Base-by-base conservation (phyloP, 2,797 vertebrate species). In the Hypotaenidia philippensis region DNA sequence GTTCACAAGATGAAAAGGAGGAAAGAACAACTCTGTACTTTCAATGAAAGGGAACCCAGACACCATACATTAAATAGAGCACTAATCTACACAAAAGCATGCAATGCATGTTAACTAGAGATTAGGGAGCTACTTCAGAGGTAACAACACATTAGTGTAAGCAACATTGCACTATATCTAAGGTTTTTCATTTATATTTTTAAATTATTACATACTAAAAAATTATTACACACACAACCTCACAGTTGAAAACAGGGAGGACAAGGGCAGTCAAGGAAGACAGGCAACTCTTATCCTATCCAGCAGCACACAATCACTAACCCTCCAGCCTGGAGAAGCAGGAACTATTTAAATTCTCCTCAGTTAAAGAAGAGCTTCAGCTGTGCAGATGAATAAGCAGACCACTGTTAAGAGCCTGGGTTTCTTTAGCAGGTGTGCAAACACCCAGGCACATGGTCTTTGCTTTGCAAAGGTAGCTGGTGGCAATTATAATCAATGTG, bases 401-500 rank as follows among this genome's bases (percentile, higher is more conserved):
- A n/a, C 23, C 18, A 6, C 20, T 31, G 27, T 23, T 0, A 2
- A 57, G 41, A 93, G 68, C 38, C 31, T 32, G 70, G 17, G 8
- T 40, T 25, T 70, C 53, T 77, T 70, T 18, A 87, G 63, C 68
- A 87, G 78, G 49, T 89, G 75, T 85, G 71, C 75, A 93, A 90
- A 92, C 87, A 85, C 57, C 32, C 38, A 85, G 56, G 45, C 38
- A 47, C 36, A 11, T 3, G n/a, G 36, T 22, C 57, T 61, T 57
- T 4, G 0, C 64, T 87, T 77, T 69, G 31, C 75, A 78, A 64
- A 94, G 82, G 69, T 19, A 74, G 63, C 50, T 0, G 1, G 65
- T 85, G 53, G 47, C 89, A 95, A 86, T 95, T 91, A 61, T 81
- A 94, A 96, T 96, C 89, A 96, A 83, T 63, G 36, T 14, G 38